phyloP scores from a whole-genome alignment of 2,888 invertebrate genomes.

The Pristionchus exspectatus region DNA sequence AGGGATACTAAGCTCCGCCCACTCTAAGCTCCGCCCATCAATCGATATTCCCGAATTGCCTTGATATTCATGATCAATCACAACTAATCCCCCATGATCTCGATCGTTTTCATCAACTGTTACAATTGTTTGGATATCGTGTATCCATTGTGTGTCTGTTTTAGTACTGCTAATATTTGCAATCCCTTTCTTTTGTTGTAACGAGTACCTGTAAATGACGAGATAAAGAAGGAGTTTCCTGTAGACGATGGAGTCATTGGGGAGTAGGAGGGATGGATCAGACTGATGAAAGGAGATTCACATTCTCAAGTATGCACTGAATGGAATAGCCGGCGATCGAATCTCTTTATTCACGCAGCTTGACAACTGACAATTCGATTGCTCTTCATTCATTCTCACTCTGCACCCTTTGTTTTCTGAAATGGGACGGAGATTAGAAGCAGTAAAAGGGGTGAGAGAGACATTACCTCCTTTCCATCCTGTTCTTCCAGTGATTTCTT shows the following conservation, averaged over 20 bases:
- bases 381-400: constrained; percentile 12
- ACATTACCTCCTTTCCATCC: constrained; percentile 2
- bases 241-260: not conserved
- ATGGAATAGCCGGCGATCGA: not conserved
- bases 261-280: not conserved
- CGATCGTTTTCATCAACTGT: not conserved
- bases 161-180: constrained; percentile 12
- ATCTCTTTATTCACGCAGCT: constrained; percentile 31
- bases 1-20: constrained; percentile 26
- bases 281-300: not conserved
- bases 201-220: constrained; percentile 49
- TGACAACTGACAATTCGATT: constrained; percentile 36
- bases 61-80: not conserved
- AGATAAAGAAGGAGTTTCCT: constrained; percentile 4
- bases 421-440: not conserved
- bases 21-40: constrained; percentile 17
- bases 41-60: constrained; percentile 26
- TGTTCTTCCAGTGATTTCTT: not conserved
- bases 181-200: not conserved
- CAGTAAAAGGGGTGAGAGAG: not conserved
- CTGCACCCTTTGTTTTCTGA: constrained; percentile 13
- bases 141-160: constrained; percentile 15
- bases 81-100: constrained; percentile 7
- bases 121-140: constrained; percentile 29
- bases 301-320: not conserved